phyloP scores from a whole-genome alignment of 1,140 invertebrate genomes.

The Pteromalus puparum region DNA sequence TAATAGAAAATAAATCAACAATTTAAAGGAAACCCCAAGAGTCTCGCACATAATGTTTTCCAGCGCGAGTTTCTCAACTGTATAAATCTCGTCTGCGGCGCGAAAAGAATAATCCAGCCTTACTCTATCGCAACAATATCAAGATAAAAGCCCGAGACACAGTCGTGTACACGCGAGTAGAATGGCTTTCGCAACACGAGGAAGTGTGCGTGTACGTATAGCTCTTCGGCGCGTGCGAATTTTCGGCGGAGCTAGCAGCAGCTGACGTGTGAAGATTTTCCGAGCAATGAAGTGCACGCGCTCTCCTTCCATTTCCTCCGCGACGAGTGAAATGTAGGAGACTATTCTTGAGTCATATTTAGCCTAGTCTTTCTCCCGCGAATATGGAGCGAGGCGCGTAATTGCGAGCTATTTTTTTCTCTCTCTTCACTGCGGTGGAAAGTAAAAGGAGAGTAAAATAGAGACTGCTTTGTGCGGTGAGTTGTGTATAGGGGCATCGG shows the following conservation, averaged over 20 bases:
- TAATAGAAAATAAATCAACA: conserved; percentile 35
- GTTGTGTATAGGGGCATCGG: background rate
- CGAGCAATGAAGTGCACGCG: background rate
- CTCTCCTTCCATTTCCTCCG: conserved; percentile 12
- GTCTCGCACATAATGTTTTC: background rate
- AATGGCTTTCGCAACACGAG: conserved; percentile 35
- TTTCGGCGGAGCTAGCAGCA: conserved; percentile 14
- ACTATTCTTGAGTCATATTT: background rate
- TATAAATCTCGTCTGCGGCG: background rate
- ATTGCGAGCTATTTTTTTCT: background rate
- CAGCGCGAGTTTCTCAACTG: background rate
- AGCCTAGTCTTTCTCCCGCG: background rate
- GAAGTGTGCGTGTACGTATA: conserved; percentile 3
- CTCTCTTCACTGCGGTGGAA: background rate
- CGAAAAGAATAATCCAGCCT: background rate
- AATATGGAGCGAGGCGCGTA: background rate
- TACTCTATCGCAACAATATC: background rate
- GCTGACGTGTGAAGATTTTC: background rate
- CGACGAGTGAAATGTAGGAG: background rate
- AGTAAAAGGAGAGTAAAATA: background rate
- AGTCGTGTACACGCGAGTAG: background rate
- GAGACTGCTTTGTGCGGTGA: too few relatives aligned
- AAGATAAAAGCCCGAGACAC: background rate
- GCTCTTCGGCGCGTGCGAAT: conserved; percentile 26
- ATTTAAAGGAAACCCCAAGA: background rate